phyloP scores from a whole-genome alignment of 2,888 invertebrate genomes.

The Sussaba pulchella region DNA sequence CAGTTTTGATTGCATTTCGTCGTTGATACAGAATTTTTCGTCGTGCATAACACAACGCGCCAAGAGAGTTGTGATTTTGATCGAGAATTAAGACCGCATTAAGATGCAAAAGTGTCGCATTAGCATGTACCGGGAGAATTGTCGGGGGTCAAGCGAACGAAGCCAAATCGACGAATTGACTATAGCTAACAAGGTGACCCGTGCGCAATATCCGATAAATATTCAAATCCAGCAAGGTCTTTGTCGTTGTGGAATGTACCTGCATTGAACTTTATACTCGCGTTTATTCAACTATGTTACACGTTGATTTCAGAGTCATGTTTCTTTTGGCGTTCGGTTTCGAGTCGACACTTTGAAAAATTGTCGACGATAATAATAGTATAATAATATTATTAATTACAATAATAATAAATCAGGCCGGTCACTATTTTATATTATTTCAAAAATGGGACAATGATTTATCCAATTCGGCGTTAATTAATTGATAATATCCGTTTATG shows the following conservation, averaged over 20 bases:
- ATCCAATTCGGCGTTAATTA: too few relatives aligned
- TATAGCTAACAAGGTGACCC: slow-evolving; percentile 54
- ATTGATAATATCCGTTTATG: too few relatives aligned
- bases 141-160: slow-evolving; percentile 64
- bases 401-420: too few relatives aligned
- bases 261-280: slow-evolving; percentile 22
- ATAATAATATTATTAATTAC: not conserved
- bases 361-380: not conserved
- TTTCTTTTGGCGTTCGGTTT: not conserved
- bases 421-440: too few relatives aligned
- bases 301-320: slow-evolving; percentile 8
- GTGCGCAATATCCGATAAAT: slow-evolving; percentile 57
- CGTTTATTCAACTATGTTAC: slow-evolving; percentile 9
- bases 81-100: slow-evolving; percentile 74
- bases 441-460: too few relatives aligned
- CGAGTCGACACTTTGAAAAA: not conserved
- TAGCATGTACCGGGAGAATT: slow-evolving; percentile 75
- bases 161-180: slow-evolving; percentile 59
- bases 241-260: slow-evolving; percentile 56
- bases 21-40: not conserved
- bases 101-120: slow-evolving; percentile 82
- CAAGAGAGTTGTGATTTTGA: slow-evolving; percentile 5
- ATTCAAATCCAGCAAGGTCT: slow-evolving; percentile 62
- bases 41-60: not conserved
- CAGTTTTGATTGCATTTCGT: too few relatives aligned